Percentiles rank a stretch among this genome's conserved stretches.
phyloP scores from a whole-genome alignment of 2,797 vertebrate genomes.

The Anniella stebbinsi region DNA sequence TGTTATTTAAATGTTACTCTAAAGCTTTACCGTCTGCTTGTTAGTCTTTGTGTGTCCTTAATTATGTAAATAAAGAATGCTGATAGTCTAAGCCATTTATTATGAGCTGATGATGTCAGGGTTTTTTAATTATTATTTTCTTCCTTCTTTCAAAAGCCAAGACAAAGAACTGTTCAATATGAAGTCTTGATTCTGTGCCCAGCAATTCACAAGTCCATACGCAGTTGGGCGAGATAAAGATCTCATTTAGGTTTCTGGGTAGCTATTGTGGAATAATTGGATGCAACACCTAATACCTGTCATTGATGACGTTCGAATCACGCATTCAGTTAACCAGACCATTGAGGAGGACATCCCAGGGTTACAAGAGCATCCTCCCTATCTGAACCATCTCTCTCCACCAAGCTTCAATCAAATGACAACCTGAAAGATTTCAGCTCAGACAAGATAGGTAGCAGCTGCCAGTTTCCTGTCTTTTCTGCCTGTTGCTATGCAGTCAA shows the following conservation, averaged over 20 bases:
- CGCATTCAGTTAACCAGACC: neutral
- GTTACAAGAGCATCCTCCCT: neutral
- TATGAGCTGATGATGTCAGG: neutral
- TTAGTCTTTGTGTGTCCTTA: slow-evolving; percentile 30
- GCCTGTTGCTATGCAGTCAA: slow-evolving; percentile 34
- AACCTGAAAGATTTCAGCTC: slow-evolving; percentile 7
- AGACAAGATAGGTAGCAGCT: slow-evolving; percentile 2
- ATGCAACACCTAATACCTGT: neutral
- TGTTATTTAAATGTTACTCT: slow-evolving; percentile 46
- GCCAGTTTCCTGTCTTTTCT: neutral
- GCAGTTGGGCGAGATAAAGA: neutral
- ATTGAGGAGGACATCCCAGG: slow-evolving; percentile 2
- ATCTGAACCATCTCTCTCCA: neutral
- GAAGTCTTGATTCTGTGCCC: neutral
- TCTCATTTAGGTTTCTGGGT: slow-evolving; percentile 9
- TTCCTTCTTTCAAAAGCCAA: neutral
- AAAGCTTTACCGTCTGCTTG: slow-evolving; percentile 34
- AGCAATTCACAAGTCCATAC: neutral
- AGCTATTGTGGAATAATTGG: slow-evolving; percentile 18
- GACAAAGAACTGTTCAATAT: neutral
- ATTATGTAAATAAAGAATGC: slow-evolving; percentile 20
- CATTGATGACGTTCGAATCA: neutral
- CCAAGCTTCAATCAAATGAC: slow-evolving; percentile 18
- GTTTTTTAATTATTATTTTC: neutral
- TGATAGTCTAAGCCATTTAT: slow-evolving; percentile 3